phyloP scores from a whole-genome alignment of 2,888 invertebrate species.

The Acronicta leporina region DNA sequence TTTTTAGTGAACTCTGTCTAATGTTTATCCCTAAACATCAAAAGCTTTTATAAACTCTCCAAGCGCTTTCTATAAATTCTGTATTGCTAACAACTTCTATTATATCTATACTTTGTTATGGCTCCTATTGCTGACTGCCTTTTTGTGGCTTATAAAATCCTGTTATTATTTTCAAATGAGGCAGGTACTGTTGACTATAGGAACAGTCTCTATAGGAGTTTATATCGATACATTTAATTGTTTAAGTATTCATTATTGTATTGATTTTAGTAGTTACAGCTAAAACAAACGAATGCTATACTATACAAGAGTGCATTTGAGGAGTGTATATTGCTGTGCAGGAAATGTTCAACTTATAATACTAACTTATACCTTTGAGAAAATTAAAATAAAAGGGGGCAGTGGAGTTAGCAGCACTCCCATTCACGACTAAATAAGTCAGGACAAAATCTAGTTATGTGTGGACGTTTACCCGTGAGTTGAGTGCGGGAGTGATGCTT shows the following conservation, averaged over 20 bases:
- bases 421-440: conserved; percentile 34
- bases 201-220: conserved; percentile 29
- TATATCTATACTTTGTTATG: conserved; percentile 31
- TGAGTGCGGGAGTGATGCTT: conserved; percentile 46
- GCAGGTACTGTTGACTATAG: conserved; percentile 20
- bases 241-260: conserved; percentile 21
- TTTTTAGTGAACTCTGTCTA: conserved; percentile 32
- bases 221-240: conserved; percentile 23
- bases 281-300: conserved; percentile 46
- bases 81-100: conserved; percentile 32
- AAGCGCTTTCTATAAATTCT: conserved; percentile 46
- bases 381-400: conserved; percentile 59
- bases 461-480: conserved; percentile 52
- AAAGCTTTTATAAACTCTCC: conserved; percentile 53
- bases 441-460: conserved; percentile 41
- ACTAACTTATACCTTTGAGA: conserved; percentile 53
- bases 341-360: conserved; percentile 53
- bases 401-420: conserved; percentile 51
- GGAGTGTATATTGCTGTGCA: conserved; percentile 65
- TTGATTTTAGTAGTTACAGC: conserved; percentile 31
- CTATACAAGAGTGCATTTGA: conserved; percentile 59
- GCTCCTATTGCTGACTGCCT: conserved; percentile 32
- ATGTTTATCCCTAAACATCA: conserved; percentile 52
- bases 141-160: conserved; percentile 25
- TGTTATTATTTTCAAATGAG: conserved; percentile 32